Base-by-base conservation (phyloP, 1,140 invertebrate genomes). In the Drosophila azteca region DNA sequence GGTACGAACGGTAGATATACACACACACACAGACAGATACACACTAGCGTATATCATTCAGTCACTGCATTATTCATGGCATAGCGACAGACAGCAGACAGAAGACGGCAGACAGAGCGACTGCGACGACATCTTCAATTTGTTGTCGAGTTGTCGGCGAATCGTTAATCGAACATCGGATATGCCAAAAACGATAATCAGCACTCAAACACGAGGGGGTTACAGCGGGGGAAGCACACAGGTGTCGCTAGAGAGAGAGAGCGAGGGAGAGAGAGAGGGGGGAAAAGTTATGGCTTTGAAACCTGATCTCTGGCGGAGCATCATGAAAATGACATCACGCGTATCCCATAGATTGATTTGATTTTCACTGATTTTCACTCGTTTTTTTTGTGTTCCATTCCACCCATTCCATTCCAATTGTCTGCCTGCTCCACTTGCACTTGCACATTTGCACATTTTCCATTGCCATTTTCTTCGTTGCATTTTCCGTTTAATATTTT, bases 401-500 rank as follows among this genome's bases (percentile, higher is more conserved):
- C 15, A 15, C 11, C 39, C 17, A 3, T 3, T 22, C 59, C 41
- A 53, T 57, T 6, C 53, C 41, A 48, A 48, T 53, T 53, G 52
- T 58, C n/a, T 65, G 39, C 49, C 35, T 35, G 0, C 9, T 11
- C 9, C 31, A 20, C 17, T 20, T 35, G 31, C 35, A 13, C 24
- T 26, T 4, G 24, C 58, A 44, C 53, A 54, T 57, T n/a, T n/a
- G 17, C 17, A 48, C n/a, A 29, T 45, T 74, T 51, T 73, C 50
- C 53, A 58, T 48, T 74, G 35, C 31, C 35, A 35, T 26, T 73
- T 73, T 59, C 79, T 41, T 70, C 75, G 83, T 87, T 82, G 69
- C 78, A 88, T 82, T 87, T 87, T 88, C 35, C 78, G 82, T 87
- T 87, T 87, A 87, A 87, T 87, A 87, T 87, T 87, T 87, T 87